A percentile compares a stretch with the other conserved stretches of the same genome.
These are phyloP conservation scores for Ectropis grisescens DNA, from an alignment of 1,140 invertebrate genomes.

Conservation along the genomic window DNA sequence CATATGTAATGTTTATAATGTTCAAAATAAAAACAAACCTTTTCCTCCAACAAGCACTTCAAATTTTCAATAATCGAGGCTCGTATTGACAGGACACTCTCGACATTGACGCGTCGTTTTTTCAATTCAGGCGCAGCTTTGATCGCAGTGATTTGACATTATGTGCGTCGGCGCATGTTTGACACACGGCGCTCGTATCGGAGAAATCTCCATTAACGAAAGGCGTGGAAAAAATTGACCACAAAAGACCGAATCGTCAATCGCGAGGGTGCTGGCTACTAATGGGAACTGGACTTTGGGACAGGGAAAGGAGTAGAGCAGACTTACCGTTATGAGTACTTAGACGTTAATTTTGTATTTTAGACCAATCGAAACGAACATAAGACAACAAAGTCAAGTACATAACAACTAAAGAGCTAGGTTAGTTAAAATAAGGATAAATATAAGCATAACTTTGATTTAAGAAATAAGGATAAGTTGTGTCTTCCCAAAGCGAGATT, in stretches of 20 bases:
- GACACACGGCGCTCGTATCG: conserved; percentile 30
- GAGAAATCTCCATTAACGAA: conserved; percentile 53
- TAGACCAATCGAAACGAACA: too few relatives aligned
- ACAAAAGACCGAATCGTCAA: conserved; percentile 51
- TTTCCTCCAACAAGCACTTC: conserved; percentile 4
- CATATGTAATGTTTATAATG: too few relatives aligned
- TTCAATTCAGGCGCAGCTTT: conserved; percentile 23
- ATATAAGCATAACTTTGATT: too few relatives aligned
- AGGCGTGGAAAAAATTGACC: conserved; percentile 45
- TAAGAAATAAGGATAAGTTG: too few relatives aligned
- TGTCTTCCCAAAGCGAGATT: too few relatives aligned
- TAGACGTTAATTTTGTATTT: too few relatives aligned
- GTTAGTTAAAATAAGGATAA: too few relatives aligned
- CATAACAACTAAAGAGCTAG: too few relatives aligned
- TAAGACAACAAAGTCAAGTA: too few relatives aligned
- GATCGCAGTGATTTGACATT: conserved; percentile 55
- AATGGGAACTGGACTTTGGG: conserved; percentile 33
- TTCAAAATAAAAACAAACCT: too few relatives aligned
- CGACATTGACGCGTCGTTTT: conserved; percentile 6
- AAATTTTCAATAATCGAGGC: conserved; percentile 15
- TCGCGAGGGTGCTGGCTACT: conserved; percentile 54
- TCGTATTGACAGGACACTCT: conserved; percentile 34
- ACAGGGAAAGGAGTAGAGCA: conserved; percentile 19
- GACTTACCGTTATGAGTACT: conserved; percentile 2
- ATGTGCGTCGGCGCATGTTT: conserved; percentile 30